Evolutionary conservation across 1,140 invertebrate genomes (phyloP).

Genomic region (Diachasmimorpha longicaudata): DNA sequence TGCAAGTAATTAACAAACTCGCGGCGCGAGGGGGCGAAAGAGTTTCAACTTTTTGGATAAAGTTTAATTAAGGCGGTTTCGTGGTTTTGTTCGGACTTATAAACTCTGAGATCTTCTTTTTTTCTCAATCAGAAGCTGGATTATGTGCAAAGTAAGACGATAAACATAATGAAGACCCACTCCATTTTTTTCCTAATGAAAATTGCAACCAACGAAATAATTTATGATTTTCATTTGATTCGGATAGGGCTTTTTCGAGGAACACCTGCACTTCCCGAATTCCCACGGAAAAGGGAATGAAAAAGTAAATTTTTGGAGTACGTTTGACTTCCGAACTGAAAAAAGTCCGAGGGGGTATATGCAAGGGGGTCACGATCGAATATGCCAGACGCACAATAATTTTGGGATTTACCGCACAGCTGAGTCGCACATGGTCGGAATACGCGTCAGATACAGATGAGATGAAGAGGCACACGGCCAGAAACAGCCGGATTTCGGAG

Average conservation of each 20-base stretch:
- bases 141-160: background rate
- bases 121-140: background rate
- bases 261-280: too few relatives aligned
- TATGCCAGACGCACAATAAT: constrained; percentile 43
- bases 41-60: constrained; percentile 8
- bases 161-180: background rate
- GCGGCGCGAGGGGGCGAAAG: background rate
- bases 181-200: background rate
- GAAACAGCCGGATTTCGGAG: constrained; percentile 7
- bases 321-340: background rate
- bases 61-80: background rate
- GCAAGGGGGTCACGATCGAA: constrained; percentile 21
- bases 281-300: too few relatives aligned
- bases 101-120: background rate
- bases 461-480: constrained; percentile 19
- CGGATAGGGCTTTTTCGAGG: too few relatives aligned
- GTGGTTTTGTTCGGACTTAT: constrained; percentile 7
- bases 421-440: constrained; percentile 49
- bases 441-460: constrained; percentile 30
- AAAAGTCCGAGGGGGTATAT: background rate
- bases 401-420: constrained; percentile 54
- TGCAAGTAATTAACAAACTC: constrained; percentile 21
- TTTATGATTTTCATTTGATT: too few relatives aligned
- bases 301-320: too few relatives aligned
- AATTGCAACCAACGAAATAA: too few relatives aligned